Evolutionary conservation across 2,113 vertebrate genomes (phyloP).

Genomic region (Apistogramma diplotaenia): DNA sequence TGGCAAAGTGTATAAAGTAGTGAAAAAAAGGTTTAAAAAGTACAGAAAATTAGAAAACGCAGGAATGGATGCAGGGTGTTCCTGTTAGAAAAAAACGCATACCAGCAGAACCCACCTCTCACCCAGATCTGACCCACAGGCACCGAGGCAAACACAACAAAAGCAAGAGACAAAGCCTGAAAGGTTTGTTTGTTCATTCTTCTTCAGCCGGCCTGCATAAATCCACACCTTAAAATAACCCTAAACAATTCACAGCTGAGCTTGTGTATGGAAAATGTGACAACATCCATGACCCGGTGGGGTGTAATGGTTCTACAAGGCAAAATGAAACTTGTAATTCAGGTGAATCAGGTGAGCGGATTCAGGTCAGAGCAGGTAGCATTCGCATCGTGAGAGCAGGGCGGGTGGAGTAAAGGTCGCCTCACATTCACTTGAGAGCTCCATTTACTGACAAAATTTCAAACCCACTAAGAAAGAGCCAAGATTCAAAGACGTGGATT

Average conservation of each 20-base stretch:
- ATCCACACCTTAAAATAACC: not conserved
- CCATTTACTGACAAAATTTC: conserved; percentile 8
- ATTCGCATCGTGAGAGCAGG: conserved; percentile 4
- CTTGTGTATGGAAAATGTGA: not conserved
- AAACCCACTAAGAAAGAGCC: not conserved
- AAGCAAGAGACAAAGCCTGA: not conserved
- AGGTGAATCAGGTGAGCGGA: not conserved
- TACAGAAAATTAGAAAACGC: not conserved
- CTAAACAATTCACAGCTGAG: not conserved
- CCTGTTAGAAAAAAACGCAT: not conserved
- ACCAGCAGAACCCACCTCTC: not conserved
- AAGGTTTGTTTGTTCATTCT: not conserved
- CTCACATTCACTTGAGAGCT: conserved; percentile 15
- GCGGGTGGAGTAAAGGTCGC: conserved; percentile 19
- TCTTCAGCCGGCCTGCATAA: not conserved
- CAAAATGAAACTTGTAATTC: not conserved
- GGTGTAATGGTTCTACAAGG: not conserved
- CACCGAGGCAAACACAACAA: not conserved
- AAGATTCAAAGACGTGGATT: conserved; percentile 34
- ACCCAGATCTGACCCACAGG: not conserved
- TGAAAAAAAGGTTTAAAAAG: not conserved
- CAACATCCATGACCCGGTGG: not conserved
- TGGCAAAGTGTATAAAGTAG: not conserved
- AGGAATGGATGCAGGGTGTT: not conserved
- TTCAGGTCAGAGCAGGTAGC: not conserved